phyloP scores from a whole-genome alignment of 1,140 invertebrate genomes.

The Aphaenogaster floridana region DNA sequence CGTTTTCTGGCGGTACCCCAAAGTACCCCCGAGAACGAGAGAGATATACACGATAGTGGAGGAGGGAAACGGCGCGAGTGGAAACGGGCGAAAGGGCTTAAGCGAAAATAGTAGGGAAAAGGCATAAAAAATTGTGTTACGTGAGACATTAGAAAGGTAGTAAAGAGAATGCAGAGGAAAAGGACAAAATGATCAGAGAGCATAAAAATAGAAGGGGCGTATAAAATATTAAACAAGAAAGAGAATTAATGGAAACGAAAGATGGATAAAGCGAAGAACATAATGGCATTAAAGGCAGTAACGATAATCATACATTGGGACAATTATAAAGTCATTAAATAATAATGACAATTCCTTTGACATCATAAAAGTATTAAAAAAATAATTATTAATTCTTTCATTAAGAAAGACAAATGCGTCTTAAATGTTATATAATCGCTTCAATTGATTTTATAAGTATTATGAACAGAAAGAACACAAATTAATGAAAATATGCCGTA shows the following conservation, averaged over 20 bases:
- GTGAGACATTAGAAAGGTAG: constrained; percentile 4
- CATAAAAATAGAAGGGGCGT: background rate
- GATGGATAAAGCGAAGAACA: background rate
- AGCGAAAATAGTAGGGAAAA: constrained; percentile 15
- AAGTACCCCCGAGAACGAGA: background rate
- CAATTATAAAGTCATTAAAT: background rate
- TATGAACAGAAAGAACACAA: background rate
- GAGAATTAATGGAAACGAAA: background rate
- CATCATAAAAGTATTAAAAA: background rate
- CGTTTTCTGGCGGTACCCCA: constrained; percentile 41
- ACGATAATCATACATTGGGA: background rate
- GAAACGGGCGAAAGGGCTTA: background rate
- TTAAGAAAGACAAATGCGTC: background rate
- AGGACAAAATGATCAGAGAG: background rate
- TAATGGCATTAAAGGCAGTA: background rate
- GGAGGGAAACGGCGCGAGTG: background rate
- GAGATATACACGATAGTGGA: background rate
- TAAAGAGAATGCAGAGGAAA: background rate
- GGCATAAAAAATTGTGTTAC: constrained; percentile 25
- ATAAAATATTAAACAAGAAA: background rate
- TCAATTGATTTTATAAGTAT: background rate
- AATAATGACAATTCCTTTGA: background rate
- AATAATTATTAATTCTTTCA: constrained; percentile 1
- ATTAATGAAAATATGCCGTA: background rate
- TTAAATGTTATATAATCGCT: background rate